phyloP scores from a whole-genome alignment of 2,888 invertebrate species.

The Actias luna region DNA sequence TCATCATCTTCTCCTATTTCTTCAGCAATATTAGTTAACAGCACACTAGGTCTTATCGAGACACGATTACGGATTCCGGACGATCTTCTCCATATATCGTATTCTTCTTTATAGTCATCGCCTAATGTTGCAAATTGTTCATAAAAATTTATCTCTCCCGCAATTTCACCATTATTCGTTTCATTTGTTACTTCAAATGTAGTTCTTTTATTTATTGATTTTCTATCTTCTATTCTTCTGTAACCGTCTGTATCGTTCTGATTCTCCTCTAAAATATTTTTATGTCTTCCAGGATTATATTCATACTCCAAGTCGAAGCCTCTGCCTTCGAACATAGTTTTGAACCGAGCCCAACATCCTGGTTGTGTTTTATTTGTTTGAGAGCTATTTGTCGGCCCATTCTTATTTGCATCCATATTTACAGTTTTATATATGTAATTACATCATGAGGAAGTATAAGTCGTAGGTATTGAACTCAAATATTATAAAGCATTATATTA shows the following conservation, averaged over 20 bases:
- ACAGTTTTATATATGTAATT: conserved; percentile 15
- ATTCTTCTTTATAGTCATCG: conserved; percentile 57
- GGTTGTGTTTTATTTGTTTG: conserved; percentile 27
- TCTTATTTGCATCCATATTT: conserved; percentile 36
- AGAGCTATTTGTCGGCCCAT: conserved; percentile 21
- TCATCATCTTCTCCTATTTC: conserved; percentile 59
- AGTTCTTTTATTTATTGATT: conserved; percentile 28
- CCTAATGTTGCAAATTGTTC: conserved; percentile 69
- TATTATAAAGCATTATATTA: background rate
- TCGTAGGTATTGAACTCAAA: background rate
- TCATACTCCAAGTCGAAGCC: conserved; percentile 74
- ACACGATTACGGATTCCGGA: conserved; percentile 56
- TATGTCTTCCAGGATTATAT: conserved; percentile 39
- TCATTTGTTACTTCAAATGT: conserved; percentile 31
- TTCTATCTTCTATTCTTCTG: conserved; percentile 50
- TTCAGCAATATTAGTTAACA: conserved; percentile 69
- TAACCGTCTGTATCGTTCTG: conserved; percentile 49
- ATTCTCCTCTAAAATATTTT: conserved; percentile 43
- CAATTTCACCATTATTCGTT: conserved; percentile 46
- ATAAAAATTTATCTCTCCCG: conserved; percentile 64
- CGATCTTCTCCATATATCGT: conserved; percentile 47
- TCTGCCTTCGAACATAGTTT: conserved; percentile 66
- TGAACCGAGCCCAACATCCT: conserved; percentile 70
- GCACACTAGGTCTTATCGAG: conserved; percentile 68
- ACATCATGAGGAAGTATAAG: conserved; percentile 11